Base-by-base conservation (phyloP, 2,797 vertebrate genomes). In the Sebastes nivosus region DNA sequence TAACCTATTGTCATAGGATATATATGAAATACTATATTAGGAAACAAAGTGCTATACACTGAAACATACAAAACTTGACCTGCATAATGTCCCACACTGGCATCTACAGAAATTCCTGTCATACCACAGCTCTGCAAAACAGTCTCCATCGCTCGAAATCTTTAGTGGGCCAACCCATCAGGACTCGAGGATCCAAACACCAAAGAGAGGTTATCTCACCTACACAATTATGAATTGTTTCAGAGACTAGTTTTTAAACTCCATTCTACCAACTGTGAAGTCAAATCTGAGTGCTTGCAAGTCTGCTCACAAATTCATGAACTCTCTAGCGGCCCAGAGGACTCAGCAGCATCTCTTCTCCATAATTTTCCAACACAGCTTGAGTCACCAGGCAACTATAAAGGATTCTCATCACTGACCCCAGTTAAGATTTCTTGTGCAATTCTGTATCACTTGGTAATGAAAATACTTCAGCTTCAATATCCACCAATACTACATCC, bases 181-280 rank as follows among this genome's bases (percentile, higher is more conserved):
- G 8, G 24, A 36, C 29, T 70, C 8, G 0, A 77, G 5, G 13
- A 80, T n/a, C 42, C 38, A 69, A 36, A 32, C 24, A 65, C 57
- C 16, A 20, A 46, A 65, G n/a, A 59, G 16, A 36, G 16, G 58
- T 69, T 34, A 71, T 42, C 42, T 64, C 36, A 46, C 2, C n/a
- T 68, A 63, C 18, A 70, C 32, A 75, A 59, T 64, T 63, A 64
- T 66, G 13, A 81, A 74, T 67, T 61, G 4, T 68, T 77, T 59
- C 50, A 79, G 36, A 60, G 25, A 60, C 29, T 50, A 20, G 10
- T 42, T 75, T 75, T 76, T 24, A 55, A 80, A 58, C 13, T 6
- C 2, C 11, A 67, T 13, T 58, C 8, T 50, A 58, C 25, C 5
- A 72, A 58, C 34, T 74, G 38, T 32, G 22, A 72, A 67, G 18